Evolutionary conservation across 92 coral and sea anemone species (phyloP).

Genomic region (Pocillopora meandrina): DNA sequence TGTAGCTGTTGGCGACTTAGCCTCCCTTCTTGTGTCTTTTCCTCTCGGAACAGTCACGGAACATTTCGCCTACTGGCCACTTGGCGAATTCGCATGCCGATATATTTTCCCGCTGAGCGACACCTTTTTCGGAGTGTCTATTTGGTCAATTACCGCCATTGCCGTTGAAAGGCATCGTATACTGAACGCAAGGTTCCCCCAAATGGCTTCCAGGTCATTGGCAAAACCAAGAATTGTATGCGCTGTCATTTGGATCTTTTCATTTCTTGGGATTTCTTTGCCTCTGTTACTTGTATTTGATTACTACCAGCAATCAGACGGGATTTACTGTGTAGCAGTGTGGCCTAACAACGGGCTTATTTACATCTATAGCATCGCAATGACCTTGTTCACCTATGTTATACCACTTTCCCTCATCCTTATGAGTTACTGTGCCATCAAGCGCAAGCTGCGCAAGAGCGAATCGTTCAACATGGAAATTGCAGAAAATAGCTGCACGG

Average conservation of each 20-base stretch:
- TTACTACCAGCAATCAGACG: constrained; percentile 24
- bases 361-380: constrained; percentile 45
- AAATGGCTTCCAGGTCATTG: not conserved
- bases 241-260: constrained; percentile 51
- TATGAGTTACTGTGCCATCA: constrained; percentile 39
- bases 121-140: constrained; percentile 64
- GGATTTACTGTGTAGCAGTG: constrained; percentile 14
- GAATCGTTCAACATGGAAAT: constrained; percentile 40
- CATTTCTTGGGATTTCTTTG: constrained; percentile 47
- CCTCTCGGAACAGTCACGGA: constrained; percentile 62
- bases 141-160: constrained; percentile 75
- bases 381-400: constrained; percentile 52
- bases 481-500: constrained; percentile 1
- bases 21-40: constrained; percentile 59
- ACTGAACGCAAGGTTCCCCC: not conserved
- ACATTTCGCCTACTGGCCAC: constrained; percentile 57
- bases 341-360: constrained; percentile 54
- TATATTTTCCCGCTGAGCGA: constrained; percentile 57
- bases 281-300: constrained; percentile 61
- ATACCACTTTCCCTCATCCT: constrained; percentile 59
- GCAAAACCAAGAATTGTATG: constrained; percentile 17
- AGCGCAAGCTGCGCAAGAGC: constrained; percentile 37
- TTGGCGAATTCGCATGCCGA: constrained; percentile 68
- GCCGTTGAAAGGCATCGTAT: constrained; percentile 65
- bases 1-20: constrained; percentile 69